phyloP scores from a whole-genome alignment of 2,888 invertebrate species.

The Silvanus unidentatus region DNA sequence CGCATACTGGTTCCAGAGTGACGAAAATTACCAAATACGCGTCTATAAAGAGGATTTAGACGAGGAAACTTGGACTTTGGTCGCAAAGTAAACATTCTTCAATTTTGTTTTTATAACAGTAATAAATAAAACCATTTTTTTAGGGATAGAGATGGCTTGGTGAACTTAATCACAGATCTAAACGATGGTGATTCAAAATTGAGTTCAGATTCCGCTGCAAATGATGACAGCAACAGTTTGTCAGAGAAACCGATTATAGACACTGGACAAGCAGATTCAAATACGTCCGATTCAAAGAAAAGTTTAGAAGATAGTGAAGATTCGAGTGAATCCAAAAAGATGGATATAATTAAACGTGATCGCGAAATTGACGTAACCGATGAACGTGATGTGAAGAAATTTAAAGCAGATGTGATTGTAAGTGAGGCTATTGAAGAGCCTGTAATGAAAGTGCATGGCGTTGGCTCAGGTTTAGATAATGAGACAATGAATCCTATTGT shows the following conservation, averaged over 20 bases:
- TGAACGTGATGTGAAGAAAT: constrained; percentile 17
- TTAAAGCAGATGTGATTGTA: constrained; percentile 38
- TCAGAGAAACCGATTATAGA: constrained; percentile 53
- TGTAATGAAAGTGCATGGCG: constrained; percentile 62
- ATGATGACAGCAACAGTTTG: constrained; percentile 59
- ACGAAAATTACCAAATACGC: constrained; percentile 81
- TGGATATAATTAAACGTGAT: constrained; percentile 9
- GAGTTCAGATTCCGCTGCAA: constrained; percentile 53
- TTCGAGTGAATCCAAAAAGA: constrained; percentile 18
- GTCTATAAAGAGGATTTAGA: constrained; percentile 94
- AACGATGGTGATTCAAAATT: constrained; percentile 64
- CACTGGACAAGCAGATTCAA: constrained; percentile 47
- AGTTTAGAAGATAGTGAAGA: constrained; percentile 36
- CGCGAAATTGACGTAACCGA: constrained; percentile 12
- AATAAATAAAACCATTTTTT: too few relatives aligned
- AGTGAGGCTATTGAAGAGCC: constrained; percentile 70
- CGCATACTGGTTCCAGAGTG: constrained; percentile 90
- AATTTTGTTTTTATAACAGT: too few relatives aligned
- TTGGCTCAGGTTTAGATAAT: constrained; percentile 62
- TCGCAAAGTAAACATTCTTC: constrained; percentile 64
- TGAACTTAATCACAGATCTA: constrained; percentile 68
- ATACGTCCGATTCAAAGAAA: constrained; percentile 31
- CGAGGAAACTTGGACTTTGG: constrained; percentile 91
- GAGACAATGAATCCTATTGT: constrained; percentile 36
- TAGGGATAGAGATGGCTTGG: constrained; percentile 64